A percentile compares a stretch with the other conserved stretches of the same genome.
These are phyloP conservation scores for Philhelius pedissequus DNA, from an alignment of 2,888 invertebrate species.

Conservation along the genomic window DNA sequence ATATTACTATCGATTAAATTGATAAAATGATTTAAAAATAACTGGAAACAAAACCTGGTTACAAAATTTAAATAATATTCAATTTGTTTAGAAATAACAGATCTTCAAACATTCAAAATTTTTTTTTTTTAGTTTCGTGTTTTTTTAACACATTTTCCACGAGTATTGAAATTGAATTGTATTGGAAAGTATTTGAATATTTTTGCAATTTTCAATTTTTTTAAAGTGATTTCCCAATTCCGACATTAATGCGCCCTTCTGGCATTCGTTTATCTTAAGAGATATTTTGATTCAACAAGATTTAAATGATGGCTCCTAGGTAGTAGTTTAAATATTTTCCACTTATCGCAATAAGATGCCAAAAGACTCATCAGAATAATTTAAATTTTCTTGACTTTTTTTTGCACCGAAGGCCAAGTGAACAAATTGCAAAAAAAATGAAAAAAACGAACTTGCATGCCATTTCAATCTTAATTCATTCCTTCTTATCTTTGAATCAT, in stretches of 20 bases:
- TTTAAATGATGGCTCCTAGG: background rate
- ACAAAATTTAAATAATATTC: background rate
- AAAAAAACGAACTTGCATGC: background rate
- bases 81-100: background rate
- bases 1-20: background rate
- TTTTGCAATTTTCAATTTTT: too few relatives aligned
- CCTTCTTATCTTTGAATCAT: background rate
- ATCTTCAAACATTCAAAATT: background rate
- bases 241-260: background rate
- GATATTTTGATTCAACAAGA: background rate
- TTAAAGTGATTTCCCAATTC: background rate
- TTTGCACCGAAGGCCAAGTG: background rate
- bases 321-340: background rate
- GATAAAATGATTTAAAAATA: too few relatives aligned
- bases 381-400: background rate
- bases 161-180: too few relatives aligned
- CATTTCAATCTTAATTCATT: conserved; percentile 22
- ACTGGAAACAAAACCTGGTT: too few relatives aligned
- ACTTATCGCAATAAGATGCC: background rate
- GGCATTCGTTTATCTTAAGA: background rate
- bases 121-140: background rate
- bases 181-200: too few relatives aligned
- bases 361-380: background rate
- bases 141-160: too few relatives aligned
- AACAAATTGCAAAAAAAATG: background rate